A percentile compares a stretch with the other conserved stretches of the same genome.
Conservation (phyloP, 2,113 vertebrate genomes). For the Naja naja region DNA sequence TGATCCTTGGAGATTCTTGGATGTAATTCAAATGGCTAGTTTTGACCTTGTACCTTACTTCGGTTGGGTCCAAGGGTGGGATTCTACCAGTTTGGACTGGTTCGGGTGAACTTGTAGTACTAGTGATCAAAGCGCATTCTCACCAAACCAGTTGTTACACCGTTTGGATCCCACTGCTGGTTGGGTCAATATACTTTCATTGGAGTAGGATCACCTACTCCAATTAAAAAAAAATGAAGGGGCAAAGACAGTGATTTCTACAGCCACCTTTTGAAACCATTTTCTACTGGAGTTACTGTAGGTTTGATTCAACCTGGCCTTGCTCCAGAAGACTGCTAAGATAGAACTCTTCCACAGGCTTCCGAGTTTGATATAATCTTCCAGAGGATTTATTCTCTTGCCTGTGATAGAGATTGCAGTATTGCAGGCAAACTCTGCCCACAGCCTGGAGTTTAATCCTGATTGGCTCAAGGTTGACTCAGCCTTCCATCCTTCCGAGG, state of each 20-base stretch:
- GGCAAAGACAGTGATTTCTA: neutral
- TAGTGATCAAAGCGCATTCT: no score
- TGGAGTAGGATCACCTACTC: no score
- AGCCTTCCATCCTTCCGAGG: neutral
- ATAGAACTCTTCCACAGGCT: neutral
- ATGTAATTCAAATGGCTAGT: no score
- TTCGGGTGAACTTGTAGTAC: no score
- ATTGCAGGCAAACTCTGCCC: neutral
- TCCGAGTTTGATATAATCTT: neutral
- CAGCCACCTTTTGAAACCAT: neutral
- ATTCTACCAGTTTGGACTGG: no score
- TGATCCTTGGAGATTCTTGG: no score
- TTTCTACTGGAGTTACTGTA: neutral
- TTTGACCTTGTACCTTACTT: no score
- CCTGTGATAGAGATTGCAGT: neutral
- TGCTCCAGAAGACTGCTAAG: neutral
- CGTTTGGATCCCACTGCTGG: no score
- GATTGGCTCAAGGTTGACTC: neutral
- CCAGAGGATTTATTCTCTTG: neutral
- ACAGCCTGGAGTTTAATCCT: neutral
- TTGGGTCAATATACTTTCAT: no score
- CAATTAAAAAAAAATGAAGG: no score
- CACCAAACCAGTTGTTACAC: no score
- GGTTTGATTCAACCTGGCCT: neutral
- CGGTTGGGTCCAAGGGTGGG: no score